Percentiles rank a stretch among this genome's conserved stretches.
phyloP scores from a whole-genome alignment of 2,113 vertebrate genomes.

The Peromyscus polionotus region DNA sequence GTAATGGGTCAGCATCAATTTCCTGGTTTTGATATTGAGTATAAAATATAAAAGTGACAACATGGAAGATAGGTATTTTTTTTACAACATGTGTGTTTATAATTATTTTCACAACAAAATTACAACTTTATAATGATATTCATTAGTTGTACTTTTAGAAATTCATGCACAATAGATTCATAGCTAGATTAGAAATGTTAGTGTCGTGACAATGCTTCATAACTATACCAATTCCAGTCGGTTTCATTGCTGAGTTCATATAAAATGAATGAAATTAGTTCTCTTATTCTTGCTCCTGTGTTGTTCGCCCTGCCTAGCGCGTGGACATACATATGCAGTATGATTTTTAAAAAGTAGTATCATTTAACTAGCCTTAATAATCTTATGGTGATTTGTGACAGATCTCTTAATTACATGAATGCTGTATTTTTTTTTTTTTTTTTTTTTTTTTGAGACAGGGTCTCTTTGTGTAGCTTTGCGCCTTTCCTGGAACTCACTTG shows the following conservation, averaged over 20 bases:
- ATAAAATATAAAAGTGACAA: neutral
- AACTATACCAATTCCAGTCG: neutral
- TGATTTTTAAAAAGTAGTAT: conserved; percentile 41
- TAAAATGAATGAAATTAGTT: neutral
- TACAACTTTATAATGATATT: neutral
- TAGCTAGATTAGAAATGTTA: conserved; percentile 32
- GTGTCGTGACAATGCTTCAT: neutral
- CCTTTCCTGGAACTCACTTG: too few relatives aligned
- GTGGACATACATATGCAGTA: neutral
- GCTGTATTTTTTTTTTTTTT: conserved; percentile 41
- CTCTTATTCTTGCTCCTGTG: neutral
- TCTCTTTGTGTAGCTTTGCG: too few relatives aligned
- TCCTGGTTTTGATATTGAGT: neutral
- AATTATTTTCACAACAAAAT: conserved; percentile 27
- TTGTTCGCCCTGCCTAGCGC: neutral
- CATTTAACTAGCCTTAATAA: neutral
- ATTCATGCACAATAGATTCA: neutral
- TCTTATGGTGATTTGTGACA: neutral
- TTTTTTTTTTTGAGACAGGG: too few relatives aligned
- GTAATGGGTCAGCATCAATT: neutral
- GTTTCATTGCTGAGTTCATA: neutral
- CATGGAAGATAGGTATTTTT: neutral
- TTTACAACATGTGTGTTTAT: neutral
- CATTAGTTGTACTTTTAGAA: conserved; percentile 21
- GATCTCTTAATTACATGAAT: neutral